Conservation (phyloP, 2,888 invertebrate genomes). For the Ganaspis brasiliensis region DNA sequence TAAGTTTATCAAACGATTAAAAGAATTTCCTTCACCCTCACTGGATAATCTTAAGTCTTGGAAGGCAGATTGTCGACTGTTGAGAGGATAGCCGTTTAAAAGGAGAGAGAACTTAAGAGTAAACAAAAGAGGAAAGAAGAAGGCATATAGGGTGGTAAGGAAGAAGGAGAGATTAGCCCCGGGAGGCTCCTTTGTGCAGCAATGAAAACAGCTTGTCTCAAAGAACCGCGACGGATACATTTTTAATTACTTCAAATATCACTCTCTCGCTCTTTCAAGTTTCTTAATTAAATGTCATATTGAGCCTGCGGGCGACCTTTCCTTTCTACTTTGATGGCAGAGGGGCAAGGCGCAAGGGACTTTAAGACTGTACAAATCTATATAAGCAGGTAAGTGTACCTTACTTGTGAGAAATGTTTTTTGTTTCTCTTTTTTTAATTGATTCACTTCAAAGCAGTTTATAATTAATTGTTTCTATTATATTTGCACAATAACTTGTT, state of each 20-base stretch:
- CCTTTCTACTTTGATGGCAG: constrained; percentile 22
- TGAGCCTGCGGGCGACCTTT: constrained; percentile 65
- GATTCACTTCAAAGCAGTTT: too few relatives aligned
- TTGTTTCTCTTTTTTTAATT: too few relatives aligned
- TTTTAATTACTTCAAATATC: constrained; percentile 80
- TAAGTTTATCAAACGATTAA: constrained; percentile 79
- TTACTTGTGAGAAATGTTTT: too few relatives aligned
- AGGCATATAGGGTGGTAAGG: constrained; percentile 44
- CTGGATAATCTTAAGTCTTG: constrained; percentile 64
- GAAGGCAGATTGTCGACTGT: constrained; percentile 31
- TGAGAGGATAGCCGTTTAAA: constrained; percentile 47
- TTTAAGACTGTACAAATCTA: too few relatives aligned
- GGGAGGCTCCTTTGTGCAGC: constrained; percentile 75
- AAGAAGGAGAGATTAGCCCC: constrained; percentile 72
- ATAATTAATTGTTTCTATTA: too few relatives aligned
- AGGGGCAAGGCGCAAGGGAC: not conserved
- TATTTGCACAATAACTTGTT: too few relatives aligned
- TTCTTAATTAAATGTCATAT: constrained; percentile 80
- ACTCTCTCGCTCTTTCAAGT: constrained; percentile 70
- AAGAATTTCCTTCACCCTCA: constrained; percentile 71
- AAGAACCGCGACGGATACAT: constrained; percentile 80
- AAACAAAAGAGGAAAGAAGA: constrained; percentile 55
- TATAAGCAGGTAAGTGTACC: too few relatives aligned
- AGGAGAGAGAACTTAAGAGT: constrained; percentile 43
- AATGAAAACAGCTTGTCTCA: constrained; percentile 76